Conservation (phyloP, 2,113 vertebrate genomes). For the Zingel zingel region DNA sequence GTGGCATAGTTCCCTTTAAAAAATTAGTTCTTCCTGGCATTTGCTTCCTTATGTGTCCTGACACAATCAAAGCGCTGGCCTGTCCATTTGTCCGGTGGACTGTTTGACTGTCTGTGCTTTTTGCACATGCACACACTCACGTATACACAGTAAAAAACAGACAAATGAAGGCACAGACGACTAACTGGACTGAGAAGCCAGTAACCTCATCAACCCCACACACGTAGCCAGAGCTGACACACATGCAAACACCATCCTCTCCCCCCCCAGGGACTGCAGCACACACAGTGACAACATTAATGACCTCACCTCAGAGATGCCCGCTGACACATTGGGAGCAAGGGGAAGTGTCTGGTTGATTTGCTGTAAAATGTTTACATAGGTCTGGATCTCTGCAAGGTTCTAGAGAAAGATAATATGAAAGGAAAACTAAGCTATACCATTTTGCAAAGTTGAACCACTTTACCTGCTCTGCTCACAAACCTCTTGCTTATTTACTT, state of each 20-base stretch:
- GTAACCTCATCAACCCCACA: slow-evolving; percentile 54
- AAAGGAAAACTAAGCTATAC: neutral
- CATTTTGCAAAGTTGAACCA: neutral
- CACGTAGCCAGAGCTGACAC: slow-evolving; percentile 49
- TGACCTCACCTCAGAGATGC: slow-evolving; percentile 88
- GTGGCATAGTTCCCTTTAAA: neutral
- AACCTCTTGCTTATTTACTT: neutral
- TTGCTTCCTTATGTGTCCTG: slow-evolving; percentile 45
- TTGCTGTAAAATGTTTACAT: slow-evolving; percentile 92
- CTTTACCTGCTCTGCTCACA: neutral
- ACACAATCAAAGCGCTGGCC: slow-evolving; percentile 23
- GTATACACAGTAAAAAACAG: neutral
- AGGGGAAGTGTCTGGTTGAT: slow-evolving; percentile 90
- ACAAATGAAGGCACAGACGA: slow-evolving; percentile 21
- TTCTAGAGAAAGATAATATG: slow-evolving; percentile 82
- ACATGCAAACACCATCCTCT: slow-evolving; percentile 51
- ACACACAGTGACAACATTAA: slow-evolving; percentile 47
- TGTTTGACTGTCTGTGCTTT: neutral
- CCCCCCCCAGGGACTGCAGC: slow-evolving; percentile 23
- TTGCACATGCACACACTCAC: neutral
- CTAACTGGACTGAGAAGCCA: slow-evolving; percentile 19
- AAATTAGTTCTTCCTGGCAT: slow-evolving; percentile 28
- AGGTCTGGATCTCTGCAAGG: slow-evolving; percentile 95
- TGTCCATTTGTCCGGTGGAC: slow-evolving; percentile 13
- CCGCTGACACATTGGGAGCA: slow-evolving; percentile 79